Evolutionary conservation across 2,113 vertebrate species (phyloP).

Genomic region (Phainopepla nitens): DNA sequence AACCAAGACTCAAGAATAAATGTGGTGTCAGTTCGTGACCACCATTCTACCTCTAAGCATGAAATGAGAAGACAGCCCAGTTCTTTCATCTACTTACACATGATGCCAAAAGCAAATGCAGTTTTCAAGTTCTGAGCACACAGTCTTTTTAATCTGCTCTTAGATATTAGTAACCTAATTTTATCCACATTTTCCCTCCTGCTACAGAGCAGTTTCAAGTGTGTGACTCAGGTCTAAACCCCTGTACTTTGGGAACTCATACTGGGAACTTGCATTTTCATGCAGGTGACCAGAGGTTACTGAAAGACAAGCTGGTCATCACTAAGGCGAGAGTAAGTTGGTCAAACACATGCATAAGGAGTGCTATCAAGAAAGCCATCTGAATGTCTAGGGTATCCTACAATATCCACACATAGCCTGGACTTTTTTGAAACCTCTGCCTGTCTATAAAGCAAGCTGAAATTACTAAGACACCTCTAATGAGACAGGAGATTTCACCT

Average conservation of each 20-base stretch:
- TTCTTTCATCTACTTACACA: not conserved
- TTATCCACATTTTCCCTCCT: not conserved
- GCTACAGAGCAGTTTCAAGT: not conserved
- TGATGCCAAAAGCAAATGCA: not conserved
- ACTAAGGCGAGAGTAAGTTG: not conserved
- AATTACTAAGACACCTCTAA: not conserved
- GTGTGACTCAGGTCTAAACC: not conserved
- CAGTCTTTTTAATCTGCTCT: not conserved
- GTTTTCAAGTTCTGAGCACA: not conserved
- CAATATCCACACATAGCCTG: not conserved
- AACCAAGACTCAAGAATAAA: not conserved
- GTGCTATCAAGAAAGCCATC: not conserved
- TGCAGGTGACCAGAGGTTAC: not conserved
- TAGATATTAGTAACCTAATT: not conserved
- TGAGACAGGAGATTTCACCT: not conserved
- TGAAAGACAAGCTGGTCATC: not conserved
- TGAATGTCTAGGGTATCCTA: not conserved
- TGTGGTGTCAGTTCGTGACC: not conserved
- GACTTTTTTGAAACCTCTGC: not conserved
- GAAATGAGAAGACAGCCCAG: not conserved
- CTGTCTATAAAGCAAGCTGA: not conserved
- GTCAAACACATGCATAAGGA: not conserved
- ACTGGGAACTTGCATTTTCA: not conserved
- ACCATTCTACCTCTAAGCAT: not conserved
- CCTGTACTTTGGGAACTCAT: not conserved